A percentile compares a stretch with the other conserved stretches of the same genome.
Conservation (phyloP, 2,797 vertebrate genomes). For the Vultur gryphus region DNA sequence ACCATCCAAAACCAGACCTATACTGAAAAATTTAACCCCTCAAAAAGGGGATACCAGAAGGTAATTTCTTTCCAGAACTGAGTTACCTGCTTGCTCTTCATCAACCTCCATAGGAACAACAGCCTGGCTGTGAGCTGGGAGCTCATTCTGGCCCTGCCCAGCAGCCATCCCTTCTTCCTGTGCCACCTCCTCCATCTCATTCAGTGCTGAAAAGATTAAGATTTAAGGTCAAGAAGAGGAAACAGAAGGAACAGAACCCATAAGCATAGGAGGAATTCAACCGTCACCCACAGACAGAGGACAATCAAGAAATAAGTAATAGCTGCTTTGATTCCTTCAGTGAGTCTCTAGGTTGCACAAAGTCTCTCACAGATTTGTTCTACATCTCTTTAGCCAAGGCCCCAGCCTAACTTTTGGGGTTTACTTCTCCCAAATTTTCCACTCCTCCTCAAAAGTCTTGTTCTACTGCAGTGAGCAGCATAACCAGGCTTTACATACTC, state of each 20-base stretch:
- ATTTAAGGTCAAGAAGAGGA: neutral
- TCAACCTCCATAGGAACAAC: constrained; percentile 77
- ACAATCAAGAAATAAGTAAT: neutral
- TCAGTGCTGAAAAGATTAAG: constrained; percentile 77
- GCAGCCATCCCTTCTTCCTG: constrained; percentile 81
- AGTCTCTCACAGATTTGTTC: neutral
- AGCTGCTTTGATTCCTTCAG: neutral
- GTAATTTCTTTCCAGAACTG: neutral
- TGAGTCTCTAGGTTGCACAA: neutral
- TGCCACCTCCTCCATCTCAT: constrained; percentile 84
- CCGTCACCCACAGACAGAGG: neutral
- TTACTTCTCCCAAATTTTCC: neutral
- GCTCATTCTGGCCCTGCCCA: constrained; percentile 68
- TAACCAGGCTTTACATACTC: neutral
- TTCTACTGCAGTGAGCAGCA: neutral
- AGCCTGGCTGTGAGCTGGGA: constrained; percentile 70
- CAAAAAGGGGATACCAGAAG: neutral
- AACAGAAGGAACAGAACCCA: neutral
- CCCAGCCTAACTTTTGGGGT: neutral
- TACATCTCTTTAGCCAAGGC: neutral
- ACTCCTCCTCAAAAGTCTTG: neutral
- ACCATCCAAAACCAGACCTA: neutral
- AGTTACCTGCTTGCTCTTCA: constrained; percentile 95
- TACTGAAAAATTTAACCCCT: neutral
- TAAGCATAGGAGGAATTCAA: neutral